These are phyloP conservation scores for Xenus cinereus DNA, from an alignment of 2,113 vertebrate species.

Conservation along the genomic window DNA sequence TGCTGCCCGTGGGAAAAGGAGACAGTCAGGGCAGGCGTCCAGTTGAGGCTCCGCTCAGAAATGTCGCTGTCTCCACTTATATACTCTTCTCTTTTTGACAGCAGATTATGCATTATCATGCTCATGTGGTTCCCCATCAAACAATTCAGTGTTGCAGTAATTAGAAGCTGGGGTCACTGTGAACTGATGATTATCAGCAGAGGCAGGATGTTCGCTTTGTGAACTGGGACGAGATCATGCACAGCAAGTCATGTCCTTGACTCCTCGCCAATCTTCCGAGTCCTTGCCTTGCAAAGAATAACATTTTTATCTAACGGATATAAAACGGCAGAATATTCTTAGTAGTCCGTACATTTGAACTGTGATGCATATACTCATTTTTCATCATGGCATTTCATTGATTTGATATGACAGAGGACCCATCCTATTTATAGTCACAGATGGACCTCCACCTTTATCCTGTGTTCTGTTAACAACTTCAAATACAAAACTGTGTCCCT, in stretches of 20 bases:
- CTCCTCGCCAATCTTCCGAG: not conserved
- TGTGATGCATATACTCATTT: not conserved
- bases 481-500: not conserved
- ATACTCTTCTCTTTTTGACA: not conserved
- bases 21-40: fast-evolving
- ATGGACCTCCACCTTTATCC: not conserved
- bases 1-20: not conserved
- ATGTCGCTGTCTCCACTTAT: not conserved
- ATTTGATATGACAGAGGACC: not conserved
- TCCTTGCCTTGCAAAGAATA: not conserved
- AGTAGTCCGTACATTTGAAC: not conserved
- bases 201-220: not conserved
- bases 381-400: not conserved
- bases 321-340: not conserved
- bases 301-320: not conserved
- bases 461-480: not conserved
- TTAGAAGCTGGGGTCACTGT: not conserved
- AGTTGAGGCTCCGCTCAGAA: not conserved
- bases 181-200: not conserved
- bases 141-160: not conserved
- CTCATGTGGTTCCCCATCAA: not conserved
- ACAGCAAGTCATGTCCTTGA: not conserved
- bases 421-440: not conserved
- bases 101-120: not conserved
- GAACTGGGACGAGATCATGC: not conserved